A percentile compares a stretch with the other conserved stretches of the same genome.
These are phyloP conservation scores for Menidia menidia DNA, from an alignment of 2,797 vertebrate genomes.

Conservation along the genomic window DNA sequence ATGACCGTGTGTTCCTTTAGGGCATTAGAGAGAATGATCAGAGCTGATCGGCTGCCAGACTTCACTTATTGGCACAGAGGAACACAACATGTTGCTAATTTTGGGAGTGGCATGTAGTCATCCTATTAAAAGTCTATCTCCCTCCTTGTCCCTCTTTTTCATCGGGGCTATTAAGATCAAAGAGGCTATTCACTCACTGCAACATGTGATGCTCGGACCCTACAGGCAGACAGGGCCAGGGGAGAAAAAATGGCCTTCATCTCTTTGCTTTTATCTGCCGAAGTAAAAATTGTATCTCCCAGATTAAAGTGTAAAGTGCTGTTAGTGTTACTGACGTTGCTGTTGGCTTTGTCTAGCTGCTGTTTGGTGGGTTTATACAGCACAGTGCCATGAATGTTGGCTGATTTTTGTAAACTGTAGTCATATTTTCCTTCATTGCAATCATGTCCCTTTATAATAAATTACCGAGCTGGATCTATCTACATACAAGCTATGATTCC, in stretches of 20 bases:
- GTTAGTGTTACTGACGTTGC: conserved; percentile 28
- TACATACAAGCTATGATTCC: conserved; percentile 49
- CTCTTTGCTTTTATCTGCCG: conserved; percentile 54
- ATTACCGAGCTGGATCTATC: conserved; percentile 50
- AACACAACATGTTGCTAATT: conserved; percentile 41
- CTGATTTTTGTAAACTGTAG: conserved; percentile 29
- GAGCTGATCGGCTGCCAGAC: conserved; percentile 59
- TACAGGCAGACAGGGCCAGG: conserved; percentile 19
- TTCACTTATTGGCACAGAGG: conserved; percentile 56
- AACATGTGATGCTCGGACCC: conserved; percentile 56
- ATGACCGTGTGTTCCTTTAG: conserved; percentile 58
- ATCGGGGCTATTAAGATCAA: conserved; percentile 60
- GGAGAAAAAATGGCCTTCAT: conserved; percentile 39
- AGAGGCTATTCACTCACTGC: conserved; percentile 66
- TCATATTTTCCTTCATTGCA: conserved; percentile 40
- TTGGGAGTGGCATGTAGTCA: conserved; percentile 53
- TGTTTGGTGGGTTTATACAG: conserved; percentile 38
- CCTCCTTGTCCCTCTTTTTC: conserved; percentile 42
- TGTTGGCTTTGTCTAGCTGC: conserved; percentile 21
- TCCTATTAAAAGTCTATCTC: conserved; percentile 62
- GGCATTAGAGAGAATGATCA: conserved; percentile 72
- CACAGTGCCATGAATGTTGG: background rate
- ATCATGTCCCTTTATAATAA: conserved; percentile 54
- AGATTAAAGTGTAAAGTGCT: conserved; percentile 30
- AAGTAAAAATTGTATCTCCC: conserved; percentile 40